Conservation (phyloP, 2,888 invertebrate genomes). For the Meteorus colon region DNA sequence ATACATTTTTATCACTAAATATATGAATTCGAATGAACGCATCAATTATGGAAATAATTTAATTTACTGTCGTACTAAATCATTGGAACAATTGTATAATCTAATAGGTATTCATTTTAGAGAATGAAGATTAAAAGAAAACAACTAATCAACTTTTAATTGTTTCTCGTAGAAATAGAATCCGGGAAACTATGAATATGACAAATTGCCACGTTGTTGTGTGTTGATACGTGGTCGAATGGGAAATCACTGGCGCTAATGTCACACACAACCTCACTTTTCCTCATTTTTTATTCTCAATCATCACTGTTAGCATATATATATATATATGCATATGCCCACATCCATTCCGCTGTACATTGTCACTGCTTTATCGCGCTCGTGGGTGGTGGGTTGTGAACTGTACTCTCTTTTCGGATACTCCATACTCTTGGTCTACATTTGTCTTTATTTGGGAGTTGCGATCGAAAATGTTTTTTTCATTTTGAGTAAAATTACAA, state of each 20-base stretch:
- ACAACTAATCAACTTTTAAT: not conserved
- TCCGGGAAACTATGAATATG: not conserved
- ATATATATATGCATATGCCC: not conserved
- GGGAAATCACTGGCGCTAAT: slow-evolving; percentile 37
- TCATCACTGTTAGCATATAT: slow-evolving; percentile 5
- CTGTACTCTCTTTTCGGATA: slow-evolving; percentile 4
- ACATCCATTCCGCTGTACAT: not conserved
- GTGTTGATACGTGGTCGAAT: slow-evolving; percentile 45
- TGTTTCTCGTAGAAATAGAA: not conserved
- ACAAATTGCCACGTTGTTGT: slow-evolving; percentile 39
- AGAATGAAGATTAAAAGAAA: no score
- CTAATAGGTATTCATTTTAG: not conserved
- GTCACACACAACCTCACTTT: slow-evolving; percentile 9
- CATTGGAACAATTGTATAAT: no score
- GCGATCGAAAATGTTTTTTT: not conserved
- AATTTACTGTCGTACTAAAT: no score
- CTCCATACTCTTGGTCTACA: slow-evolving; percentile 2
- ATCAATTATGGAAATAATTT: no score
- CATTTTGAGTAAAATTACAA: no score
- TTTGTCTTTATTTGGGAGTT: not conserved
- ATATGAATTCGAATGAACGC: no score
- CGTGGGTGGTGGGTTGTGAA: slow-evolving; percentile 25
- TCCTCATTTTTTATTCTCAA: slow-evolving; percentile 8
- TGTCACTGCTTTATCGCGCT: slow-evolving; percentile 19
- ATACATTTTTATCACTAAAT: no score